These are phyloP conservation scores for Oncorhynchus masou DNA, from an alignment of 2,113 vertebrate genomes.

Conservation along the genomic window DNA sequence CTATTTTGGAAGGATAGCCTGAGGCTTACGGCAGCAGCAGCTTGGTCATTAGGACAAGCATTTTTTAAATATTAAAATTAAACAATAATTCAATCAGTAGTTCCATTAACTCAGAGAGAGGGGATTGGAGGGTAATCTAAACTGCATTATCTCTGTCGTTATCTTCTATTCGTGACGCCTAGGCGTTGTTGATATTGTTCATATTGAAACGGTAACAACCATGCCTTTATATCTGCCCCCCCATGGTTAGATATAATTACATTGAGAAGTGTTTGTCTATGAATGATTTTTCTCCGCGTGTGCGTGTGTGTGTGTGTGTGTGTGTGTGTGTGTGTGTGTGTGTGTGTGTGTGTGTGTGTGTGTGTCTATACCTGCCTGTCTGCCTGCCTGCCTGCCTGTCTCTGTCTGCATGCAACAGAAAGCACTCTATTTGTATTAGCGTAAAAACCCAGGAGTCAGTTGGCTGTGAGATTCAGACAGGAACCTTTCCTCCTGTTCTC, in stretches of 20 bases:
- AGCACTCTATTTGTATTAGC: conserved; percentile 7
- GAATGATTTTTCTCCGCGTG: neutral
- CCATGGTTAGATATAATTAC: conserved; percentile 45
- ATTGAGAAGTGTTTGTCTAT: conserved; percentile 14
- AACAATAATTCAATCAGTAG: conserved; percentile 47
- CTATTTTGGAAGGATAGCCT: conserved; percentile 39
- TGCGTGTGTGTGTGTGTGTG: conserved; percentile 3
- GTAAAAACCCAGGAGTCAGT: conserved; percentile 3
- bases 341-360: too few relatives aligned
- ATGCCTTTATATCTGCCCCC: conserved; percentile 24
- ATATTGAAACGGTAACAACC: conserved; percentile 38
- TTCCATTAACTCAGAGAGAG: conserved; percentile 22
- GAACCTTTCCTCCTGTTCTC: conserved; percentile 29
- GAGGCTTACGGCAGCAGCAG: conserved; percentile 32
- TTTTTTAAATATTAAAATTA: conserved; percentile 38
- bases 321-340: too few relatives aligned
- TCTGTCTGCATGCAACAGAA: conserved; percentile 15
- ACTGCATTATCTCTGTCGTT: conserved; percentile 24
- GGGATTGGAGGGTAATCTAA: conserved; percentile 24
- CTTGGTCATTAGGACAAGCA: conserved; percentile 44
- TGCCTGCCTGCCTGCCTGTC: neutral
- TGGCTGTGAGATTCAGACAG: conserved; percentile 28
- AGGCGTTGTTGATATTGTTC: conserved; percentile 36
- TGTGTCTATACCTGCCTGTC: conserved; percentile 1
- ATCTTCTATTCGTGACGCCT: conserved; percentile 42